Percentiles rank a stretch among this genome's conserved stretches.
Evolutionary conservation across 2,888 invertebrate genomes (phyloP).

Genomic region (Parnassius orleans): DNA sequence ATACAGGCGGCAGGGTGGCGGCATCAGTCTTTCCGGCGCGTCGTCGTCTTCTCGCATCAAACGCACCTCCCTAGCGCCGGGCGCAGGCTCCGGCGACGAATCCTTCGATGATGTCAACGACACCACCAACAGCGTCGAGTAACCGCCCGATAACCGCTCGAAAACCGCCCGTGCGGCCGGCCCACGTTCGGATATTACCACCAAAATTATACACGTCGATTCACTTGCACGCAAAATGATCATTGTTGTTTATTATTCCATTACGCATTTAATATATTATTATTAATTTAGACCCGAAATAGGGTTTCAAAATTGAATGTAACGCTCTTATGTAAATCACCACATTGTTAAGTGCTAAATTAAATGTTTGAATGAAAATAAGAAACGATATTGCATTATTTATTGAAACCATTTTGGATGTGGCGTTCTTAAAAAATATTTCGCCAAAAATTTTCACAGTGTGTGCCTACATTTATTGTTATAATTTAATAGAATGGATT

Average conservation of each 20-base stretch:
- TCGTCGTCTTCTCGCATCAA: constrained; percentile 84
- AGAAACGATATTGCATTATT: too few species aligned
- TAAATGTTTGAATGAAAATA: too few species aligned
- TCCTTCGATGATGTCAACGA: constrained; percentile 87
- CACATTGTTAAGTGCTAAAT: too few species aligned
- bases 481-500: too few species aligned
- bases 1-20: constrained; percentile 75
- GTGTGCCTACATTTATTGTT: too few species aligned
- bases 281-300: constrained; percentile 6
- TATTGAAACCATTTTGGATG: too few species aligned
- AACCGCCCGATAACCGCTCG: constrained; percentile 29
- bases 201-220: not conserved
- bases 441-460: too few species aligned
- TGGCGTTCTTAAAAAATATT: too few species aligned
- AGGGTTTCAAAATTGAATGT: not conserved
- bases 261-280: constrained; percentile 23
- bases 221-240: constrained; percentile 4
- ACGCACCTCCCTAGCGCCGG: constrained; percentile 85
- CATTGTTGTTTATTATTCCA: constrained; percentile 4
- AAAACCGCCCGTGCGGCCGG: constrained; percentile 6
- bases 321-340: not conserved
- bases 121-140: constrained; percentile 87
- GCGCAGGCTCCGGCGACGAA: constrained; percentile 86
- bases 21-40: constrained; percentile 81
- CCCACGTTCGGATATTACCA: constrained; percentile 6